Conservation (phyloP, 2,888 invertebrate genomes). For the Glyphotaelius pellucidus region DNA sequence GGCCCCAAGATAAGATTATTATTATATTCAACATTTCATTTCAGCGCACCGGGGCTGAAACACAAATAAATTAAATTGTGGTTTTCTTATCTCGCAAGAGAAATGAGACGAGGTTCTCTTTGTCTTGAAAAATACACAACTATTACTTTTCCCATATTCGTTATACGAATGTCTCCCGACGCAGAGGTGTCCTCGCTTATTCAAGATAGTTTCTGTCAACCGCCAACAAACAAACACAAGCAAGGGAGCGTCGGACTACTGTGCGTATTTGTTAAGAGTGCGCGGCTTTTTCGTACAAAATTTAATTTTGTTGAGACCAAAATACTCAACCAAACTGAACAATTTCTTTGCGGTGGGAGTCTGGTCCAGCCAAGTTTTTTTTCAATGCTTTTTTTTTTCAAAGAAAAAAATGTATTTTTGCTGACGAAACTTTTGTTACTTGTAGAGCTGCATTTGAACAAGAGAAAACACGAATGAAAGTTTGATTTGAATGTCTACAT, state of each 20-base stretch:
- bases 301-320: no score
- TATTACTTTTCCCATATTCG: conserved; percentile 31
- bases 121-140: conserved; percentile 16
- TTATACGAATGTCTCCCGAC: conserved; percentile 6
- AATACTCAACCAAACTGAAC: no score
- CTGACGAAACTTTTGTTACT: no score
- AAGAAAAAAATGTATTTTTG: no score
- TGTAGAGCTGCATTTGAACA: no score
- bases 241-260: neutral
- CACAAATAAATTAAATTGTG: neutral
- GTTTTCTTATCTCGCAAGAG: conserved; percentile 10
- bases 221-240: neutral
- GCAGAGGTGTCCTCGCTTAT: neutral
- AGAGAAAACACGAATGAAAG: no score
- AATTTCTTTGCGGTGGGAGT: no score
- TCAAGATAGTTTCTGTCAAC: conserved; percentile 28
- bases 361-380: no score
- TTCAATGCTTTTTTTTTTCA: no score
- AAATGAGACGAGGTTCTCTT: neutral
- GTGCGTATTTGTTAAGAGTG: neutral
- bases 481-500: no score
- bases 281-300: no score
- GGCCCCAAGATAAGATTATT: neutral
- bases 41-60: neutral
- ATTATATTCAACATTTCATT: neutral